Base-by-base conservation (phyloP, 2,888 invertebrate genomes). In the Notodonta ziczac region DNA sequence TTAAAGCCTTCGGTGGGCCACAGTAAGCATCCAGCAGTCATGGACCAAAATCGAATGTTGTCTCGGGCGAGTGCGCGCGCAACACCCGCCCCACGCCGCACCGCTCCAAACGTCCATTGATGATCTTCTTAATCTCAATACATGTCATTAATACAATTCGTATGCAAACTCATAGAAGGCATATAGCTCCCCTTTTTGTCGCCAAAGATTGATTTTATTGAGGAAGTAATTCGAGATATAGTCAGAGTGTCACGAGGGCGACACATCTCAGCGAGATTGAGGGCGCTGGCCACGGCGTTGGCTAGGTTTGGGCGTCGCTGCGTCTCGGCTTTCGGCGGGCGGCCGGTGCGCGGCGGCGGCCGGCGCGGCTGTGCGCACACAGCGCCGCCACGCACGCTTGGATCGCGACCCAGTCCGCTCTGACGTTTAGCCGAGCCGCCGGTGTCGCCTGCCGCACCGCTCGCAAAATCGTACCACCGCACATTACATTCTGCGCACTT, bases 41-140 rank as follows among this genome's bases (percentile, higher is more conserved):
- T 93, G 93, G 92, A 94, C 94, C 94, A 94, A 94, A 94, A 94
- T 94, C 94, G 94, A 94, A 94, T 93, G 88, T 89, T 84, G 91
- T 89, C 88, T 90, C 86, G 84, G 86, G 82, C 83, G 84, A 76
- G 74, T 91, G 93, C 93, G 94, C 94, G 91, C 92, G 90, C 91
- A 89, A 66, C 82, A 74, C 85, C 85, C 84, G 81, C 86, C 86
- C 83, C 84, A 78, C 86, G 76, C 83, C 86, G 82, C 90, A 83
- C 91, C 89, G 80, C 86, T 84, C 87, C 83, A 80, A 86, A 84
- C 86, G 84, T 89, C 87, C 93, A 93, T 93, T 93, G 92, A 93
- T 93, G 90, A 92, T 91, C 86, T 91, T 88, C 87, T 82, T 89
- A 88, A 90, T 90, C 86, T 88, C 85, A 81, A 86, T 86, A 89